Evolutionary conservation across 2,113 vertebrate genomes (phyloP), one percentile per base, ranked within the genome.

Genomic region (Xyrauchen texanus): DNA sequence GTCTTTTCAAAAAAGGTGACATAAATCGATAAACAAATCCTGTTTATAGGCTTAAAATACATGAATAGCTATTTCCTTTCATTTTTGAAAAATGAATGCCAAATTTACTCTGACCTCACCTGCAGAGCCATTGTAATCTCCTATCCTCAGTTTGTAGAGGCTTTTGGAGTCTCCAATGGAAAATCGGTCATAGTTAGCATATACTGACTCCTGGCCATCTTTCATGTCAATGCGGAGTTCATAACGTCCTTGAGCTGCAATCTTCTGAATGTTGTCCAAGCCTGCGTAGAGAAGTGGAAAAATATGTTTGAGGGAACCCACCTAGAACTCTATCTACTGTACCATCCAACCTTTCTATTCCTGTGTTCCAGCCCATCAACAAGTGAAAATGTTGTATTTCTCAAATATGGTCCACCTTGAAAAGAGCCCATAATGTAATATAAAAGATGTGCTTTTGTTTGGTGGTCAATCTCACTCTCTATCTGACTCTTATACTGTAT

Each of bases 201-300:
- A 97, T 0, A 94, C 96, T 0, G 94, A 86, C 73, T 98, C 96
- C 82, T 95, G 96, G 1, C 96, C 95, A 0, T 99, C 96, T 68
- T 88, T 93, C 96, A 99, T 96, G 86, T 99, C 98, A 74, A 99
- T 95, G 0, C 97, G 93, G 64, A 99, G 90, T 88, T 99, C 97
- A 0, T 98, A 98, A 15, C 94, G 96, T 7, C 96, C 96, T 70
- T 98, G 98, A 61, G 93, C 91, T 0, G 98, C 93, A 81, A 98
- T 93, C 93, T 85, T 95, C 89, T 99, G 96, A 73, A 99, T 94
- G 83, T 96, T 97, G 87, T 99, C 98, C 81, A 99, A 90, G 71
- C 98, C 98, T 99, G 90, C 3, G 79, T 7, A 68, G 10, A 75
- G 11, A 69, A n/a, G 83, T 61, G 85, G 8, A 82, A 61, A 62